Base-by-base conservation (phyloP, 1,140 invertebrate species). In the Brachionus asplanchnoidis region DNA sequence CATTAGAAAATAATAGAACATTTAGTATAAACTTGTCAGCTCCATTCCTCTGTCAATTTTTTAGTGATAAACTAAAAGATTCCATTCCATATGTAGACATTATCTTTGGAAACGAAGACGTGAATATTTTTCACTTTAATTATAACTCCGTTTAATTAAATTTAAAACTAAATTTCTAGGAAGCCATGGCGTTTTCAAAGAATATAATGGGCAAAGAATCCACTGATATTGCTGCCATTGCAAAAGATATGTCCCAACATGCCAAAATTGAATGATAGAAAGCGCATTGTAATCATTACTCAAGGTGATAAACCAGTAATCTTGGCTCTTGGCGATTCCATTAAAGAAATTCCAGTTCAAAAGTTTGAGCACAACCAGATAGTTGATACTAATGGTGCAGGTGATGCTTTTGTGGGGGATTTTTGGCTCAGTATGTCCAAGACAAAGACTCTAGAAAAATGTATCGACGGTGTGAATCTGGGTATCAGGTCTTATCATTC, bases 301-400 rank as follows among this genome's bases (percentile, higher is more conserved):
- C 96, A 97, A 89, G 97, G 97, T 42, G 91, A 92, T 56, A 90
- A 94, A 78, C 93, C 95, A 0, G 94, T 97, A 14, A 92, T 99
- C 82, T 90, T 98, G 17, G 94, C 93, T 0, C 90, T 93, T 88
- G 91, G 89, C 89, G 65, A 82, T 68, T 36, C n/a, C 4, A 12
- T 82, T 36, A 60, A 36, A 26, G 26, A 82, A 46, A 65, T 82
- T 32, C 36, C 79, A 23, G 79, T 82, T 17, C 79, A 32, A 32
- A 26, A 46, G 28, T 23, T 85, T 82, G 73, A 60, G 7, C 87
- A 91, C 77, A 93, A 95, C 77, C 86, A 96, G 88, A 93, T 99
- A 79, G 93, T 98, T 2, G 97, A 99, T 89, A 98, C 97, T 0
- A 99, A 99, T 92, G 97, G 97, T 65, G 97, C 97, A 87, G 97